Percentiles rank a stretch among this genome's conserved stretches.
Evolutionary conservation across 2,113 vertebrate genomes (phyloP).

Genomic region (Apeltes quadracus): DNA sequence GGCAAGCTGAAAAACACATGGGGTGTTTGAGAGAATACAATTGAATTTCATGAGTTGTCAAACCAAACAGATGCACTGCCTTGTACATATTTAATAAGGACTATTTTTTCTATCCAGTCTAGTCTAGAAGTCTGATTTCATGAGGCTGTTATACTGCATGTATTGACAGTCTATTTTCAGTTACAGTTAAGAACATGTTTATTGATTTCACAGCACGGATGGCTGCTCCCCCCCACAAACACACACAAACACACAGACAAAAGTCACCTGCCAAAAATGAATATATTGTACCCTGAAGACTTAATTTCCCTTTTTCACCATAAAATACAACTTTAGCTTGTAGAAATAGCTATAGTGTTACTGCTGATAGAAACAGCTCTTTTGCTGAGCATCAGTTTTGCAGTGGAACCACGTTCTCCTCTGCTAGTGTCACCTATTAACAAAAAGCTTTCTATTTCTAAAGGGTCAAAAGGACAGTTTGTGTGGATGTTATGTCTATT

Average conservation of each 20-base stretch:
- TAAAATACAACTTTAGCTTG: conserved; percentile 1
- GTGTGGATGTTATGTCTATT: conserved; percentile 39
- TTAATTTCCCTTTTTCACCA: conserved; percentile 30
- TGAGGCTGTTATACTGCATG: conserved; percentile 12
- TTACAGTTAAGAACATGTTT: conserved; percentile 44
- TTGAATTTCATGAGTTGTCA: neutral
- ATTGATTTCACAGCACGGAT: conserved; percentile 61
- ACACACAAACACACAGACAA: conserved; percentile 25
- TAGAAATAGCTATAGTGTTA: conserved; percentile 3
- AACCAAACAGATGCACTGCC: neutral
- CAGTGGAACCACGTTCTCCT: conserved; percentile 6
- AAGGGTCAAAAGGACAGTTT: conserved; percentile 39
- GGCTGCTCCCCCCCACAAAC: conserved; percentile 14
- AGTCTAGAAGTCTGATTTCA: conserved; percentile 7
- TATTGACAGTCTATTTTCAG: conserved; percentile 34
- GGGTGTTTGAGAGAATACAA: neutral
- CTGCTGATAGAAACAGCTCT: conserved; percentile 16
- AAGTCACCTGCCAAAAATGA: conserved; percentile 29
- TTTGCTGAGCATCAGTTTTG: conserved; percentile 7
- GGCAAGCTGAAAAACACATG: neutral
- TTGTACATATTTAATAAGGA: neutral
- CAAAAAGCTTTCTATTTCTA: conserved; percentile 30
- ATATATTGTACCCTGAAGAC: conserved; percentile 33
- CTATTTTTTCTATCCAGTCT: neutral
- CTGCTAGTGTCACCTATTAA: conserved; percentile 29